Evolutionary conservation across 2,888 invertebrate genomes (phyloP).

Genomic region (Cheilosia vernalis): DNA sequence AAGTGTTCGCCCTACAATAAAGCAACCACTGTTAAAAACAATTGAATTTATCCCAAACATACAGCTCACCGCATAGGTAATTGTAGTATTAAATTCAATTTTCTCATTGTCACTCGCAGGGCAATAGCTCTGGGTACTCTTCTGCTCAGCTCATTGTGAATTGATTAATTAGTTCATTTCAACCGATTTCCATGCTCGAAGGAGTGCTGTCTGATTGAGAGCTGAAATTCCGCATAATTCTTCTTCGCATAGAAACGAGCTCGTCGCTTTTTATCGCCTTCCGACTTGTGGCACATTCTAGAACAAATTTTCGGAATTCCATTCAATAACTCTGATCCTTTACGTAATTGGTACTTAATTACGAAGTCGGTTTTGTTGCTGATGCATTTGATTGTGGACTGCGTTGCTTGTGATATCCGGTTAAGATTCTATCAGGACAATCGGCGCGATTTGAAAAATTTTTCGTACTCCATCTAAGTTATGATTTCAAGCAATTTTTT

Average conservation of each 20-base stretch:
- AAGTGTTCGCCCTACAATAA: conserved; percentile 9
- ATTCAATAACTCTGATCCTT: conserved; percentile 25
- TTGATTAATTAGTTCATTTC: conserved; percentile 57
- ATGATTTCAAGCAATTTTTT: too few species aligned
- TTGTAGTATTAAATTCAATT: conserved; percentile 8
- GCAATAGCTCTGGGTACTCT: not conserved
- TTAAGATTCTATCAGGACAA: too few species aligned
- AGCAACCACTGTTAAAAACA: conserved; percentile 21
- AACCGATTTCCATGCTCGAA: conserved; percentile 15
- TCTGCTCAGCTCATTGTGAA: conserved; percentile 48
- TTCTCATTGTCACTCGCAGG: conserved; percentile 26
- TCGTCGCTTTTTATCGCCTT: conserved; percentile 32
- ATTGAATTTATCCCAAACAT: conserved; percentile 51
- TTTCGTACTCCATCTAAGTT: too few species aligned
- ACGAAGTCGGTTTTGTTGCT: not conserved
- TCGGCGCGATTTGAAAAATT: too few species aligned
- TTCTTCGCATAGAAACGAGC: not conserved
- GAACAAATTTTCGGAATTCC: conserved; percentile 33
- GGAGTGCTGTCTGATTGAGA: not conserved
- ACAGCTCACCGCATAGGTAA: not conserved
- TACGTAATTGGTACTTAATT: conserved; percentile 41
- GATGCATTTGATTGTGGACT: too few species aligned
- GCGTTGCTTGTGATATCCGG: not conserved
- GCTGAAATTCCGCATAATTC: not conserved
- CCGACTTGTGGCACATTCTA: conserved; percentile 2